Percentiles rank a stretch among this genome's conserved stretches.
Conservation (phyloP, 2,113 vertebrate species). For the Oplegnathus fasciatus region DNA sequence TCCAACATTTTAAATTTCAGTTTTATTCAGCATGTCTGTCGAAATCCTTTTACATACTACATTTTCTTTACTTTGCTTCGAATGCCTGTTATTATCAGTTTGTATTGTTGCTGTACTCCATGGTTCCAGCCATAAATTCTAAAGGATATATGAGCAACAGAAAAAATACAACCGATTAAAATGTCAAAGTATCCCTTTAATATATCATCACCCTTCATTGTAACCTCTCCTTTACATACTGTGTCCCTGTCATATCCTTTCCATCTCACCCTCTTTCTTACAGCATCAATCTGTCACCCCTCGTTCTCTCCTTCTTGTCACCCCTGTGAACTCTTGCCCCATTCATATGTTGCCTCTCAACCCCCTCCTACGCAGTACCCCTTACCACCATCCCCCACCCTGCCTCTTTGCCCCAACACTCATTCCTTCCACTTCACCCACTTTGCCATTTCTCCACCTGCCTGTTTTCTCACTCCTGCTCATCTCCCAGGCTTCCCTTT, state of each 20-base stretch:
- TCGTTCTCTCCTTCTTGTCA: constrained; percentile 64
- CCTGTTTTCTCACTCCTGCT: constrained; percentile 60
- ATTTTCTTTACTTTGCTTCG: not conserved
- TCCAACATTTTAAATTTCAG: too few species aligned
- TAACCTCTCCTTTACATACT: not conserved
- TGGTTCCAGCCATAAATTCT: not conserved
- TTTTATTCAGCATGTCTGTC: not conserved
- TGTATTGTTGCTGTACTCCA: not conserved
- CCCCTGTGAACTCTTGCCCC: constrained; percentile 75
- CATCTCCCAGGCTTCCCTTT: constrained; percentile 25
- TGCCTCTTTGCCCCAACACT: constrained; percentile 53
- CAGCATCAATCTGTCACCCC: constrained; percentile 61
- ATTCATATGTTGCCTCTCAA: constrained; percentile 79
- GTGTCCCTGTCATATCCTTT: constrained; percentile 19
- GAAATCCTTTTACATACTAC: not conserved
- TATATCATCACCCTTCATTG: not conserved
- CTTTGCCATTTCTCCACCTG: constrained; percentile 78
- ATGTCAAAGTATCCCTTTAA: not conserved
- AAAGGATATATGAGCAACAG: not conserved
- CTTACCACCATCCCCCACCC: constrained; percentile 64
- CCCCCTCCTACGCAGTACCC: constrained; percentile 49
- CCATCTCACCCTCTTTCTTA: constrained; percentile 30
- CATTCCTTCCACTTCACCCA: constrained; percentile 82
- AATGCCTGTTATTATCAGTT: not conserved
- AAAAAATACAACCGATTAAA: not conserved